Evolutionary conservation across 2,888 invertebrate species (phyloP), one percentile per base, ranked within the genome.

Genomic region (Protophormia terraenovae): DNA sequence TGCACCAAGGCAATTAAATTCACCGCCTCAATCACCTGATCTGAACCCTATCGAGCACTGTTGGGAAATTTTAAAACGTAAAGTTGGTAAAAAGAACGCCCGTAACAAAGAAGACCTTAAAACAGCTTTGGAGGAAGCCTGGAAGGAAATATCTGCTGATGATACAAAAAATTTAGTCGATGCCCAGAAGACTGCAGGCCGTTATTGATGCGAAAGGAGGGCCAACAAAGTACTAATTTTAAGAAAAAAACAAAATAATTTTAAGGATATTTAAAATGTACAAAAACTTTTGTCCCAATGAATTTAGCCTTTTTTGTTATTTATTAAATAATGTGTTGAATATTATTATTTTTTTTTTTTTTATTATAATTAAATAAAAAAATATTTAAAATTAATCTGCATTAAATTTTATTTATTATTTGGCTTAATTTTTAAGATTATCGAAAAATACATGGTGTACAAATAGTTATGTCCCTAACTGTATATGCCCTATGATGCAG

Each of bases 41-140:
- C 58, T 71, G 16, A 76, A 84, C 69, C 58, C 79, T 3, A 80
- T 80, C 29, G 73, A 78, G 22, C 69, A 79, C 38, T 32, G 38
- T 27, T 75, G 45, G 75, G 55, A 84, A 8, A 45, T 71, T 55
- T 79, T 67, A 16, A 62, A 84, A 32, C 47, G 72, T 7, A 72
- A 84, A 72, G 27, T 84, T 22, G 53, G 47, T 32, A 58, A 55
- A 64, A 50, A 69, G 14, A 27, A 58, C n/a, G 14, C 58, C 16
- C 41, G 41, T 1, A 71, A 12, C 24, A 38, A 1, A 8, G 14
- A 58, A 53, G 14, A 60, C 1, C 35, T 66, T 6, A 71, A 60
- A 71, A 41, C 1, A 27, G 38, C 47, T 16, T 47, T 69, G 4
- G 24, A 67, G 10, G 55, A 55, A 14, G 60, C 47, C 8, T 78